phyloP scores from a whole-genome alignment of 2,113 vertebrate genomes.

The Malurus alboscapulatus region DNA sequence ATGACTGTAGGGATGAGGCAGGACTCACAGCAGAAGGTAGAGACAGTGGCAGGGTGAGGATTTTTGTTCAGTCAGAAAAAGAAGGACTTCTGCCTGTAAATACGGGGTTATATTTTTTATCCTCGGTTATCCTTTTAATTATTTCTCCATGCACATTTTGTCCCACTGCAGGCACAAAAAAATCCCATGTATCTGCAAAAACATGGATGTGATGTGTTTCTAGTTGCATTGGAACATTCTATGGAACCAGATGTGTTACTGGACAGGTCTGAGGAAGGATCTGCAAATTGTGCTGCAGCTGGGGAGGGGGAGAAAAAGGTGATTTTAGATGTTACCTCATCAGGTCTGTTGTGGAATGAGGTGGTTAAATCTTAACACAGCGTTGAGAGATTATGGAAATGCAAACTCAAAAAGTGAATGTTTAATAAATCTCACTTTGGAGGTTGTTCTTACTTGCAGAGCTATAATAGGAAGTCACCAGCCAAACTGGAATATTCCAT shows the following conservation, averaged over 20 bases:
- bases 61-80: not conserved
- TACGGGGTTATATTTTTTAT: not conserved
- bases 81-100: not conserved
- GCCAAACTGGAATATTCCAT: not conserved
- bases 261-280: not conserved
- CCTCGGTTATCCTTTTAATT: not conserved
- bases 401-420: not conserved
- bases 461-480: not conserved
- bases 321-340: not conserved
- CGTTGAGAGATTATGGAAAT: not conserved
- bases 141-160: not conserved
- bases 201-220: not conserved
- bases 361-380: not conserved
- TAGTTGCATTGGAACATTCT: not conserved
- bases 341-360: not conserved
- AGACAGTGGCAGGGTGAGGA: not conserved
- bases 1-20: not conserved
- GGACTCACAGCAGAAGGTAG: fast-evolving
- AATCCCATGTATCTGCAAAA: not conserved
- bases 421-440: not conserved
- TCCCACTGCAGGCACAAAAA: not conserved
- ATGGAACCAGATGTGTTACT: not conserved
- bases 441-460: not conserved
- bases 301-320: not conserved
- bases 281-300: not conserved